Conservation (phyloP, 2,888 invertebrate genomes). For the Melanostoma scalare region DNA sequence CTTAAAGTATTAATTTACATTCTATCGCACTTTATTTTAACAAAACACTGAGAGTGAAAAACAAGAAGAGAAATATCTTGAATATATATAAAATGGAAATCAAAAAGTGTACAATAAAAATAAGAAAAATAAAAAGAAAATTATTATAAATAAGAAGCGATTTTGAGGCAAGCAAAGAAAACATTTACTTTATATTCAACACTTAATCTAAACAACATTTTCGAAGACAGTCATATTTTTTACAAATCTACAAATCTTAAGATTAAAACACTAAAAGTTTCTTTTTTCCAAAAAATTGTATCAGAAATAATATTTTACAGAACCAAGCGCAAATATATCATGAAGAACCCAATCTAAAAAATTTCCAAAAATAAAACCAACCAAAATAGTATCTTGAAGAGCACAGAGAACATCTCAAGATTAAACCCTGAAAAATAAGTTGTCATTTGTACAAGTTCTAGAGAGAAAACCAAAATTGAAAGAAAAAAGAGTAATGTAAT, state of each 20-base stretch:
- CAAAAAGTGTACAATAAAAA: background rate
- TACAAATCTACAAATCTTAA: conserved; percentile 1
- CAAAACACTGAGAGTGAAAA: conserved; percentile 54
- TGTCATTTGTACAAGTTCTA: conserved; percentile 39
- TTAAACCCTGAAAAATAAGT: conserved; percentile 23
- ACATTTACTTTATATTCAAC: no score
- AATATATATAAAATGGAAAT: conserved; percentile 18
- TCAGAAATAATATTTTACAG: background rate
- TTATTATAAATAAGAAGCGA: conserved; percentile 41
- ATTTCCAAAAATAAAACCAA: conserved; percentile 13
- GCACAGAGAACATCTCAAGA: background rate
- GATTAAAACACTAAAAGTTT: conserved; percentile 30
- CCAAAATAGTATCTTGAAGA: conserved; percentile 12
- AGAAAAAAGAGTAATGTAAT: background rate
- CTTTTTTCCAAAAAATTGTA: conserved; percentile 17
- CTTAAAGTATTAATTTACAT: background rate
- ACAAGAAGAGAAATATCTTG: conserved; percentile 25
- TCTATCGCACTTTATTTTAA: conserved; percentile 40
- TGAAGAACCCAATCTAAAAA: conserved; percentile 20
- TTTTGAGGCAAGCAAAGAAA: conserved; percentile 45
- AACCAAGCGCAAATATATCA: conserved; percentile 14
- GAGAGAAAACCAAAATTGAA: background rate
- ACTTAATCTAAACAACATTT: no score
- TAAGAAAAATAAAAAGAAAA: conserved; percentile 28
- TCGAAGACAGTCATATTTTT: no score